Base-by-base conservation (phyloP, 2,888 invertebrate species). In the Lepidochrysops patricia region DNA sequence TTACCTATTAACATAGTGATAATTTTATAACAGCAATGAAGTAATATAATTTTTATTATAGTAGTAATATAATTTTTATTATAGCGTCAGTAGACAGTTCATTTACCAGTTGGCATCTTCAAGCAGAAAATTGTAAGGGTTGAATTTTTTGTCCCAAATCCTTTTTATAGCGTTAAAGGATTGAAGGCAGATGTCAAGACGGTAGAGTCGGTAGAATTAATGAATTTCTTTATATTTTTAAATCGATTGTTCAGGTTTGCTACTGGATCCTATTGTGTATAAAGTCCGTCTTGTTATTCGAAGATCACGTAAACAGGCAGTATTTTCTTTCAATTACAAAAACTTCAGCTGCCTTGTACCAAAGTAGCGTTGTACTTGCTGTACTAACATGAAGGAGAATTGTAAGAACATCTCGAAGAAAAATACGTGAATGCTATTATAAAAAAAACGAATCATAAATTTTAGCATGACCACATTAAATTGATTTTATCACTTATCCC, bases 161-260 rank as follows among this genome's bases (percentile, higher is more conserved):
- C 62, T 58, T 70, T 71, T 72, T 74, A 70, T 71, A 65, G 66
- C 65, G 65, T 67, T 66, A 74, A 79, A 73, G 76, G 76, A 76
- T 75, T 72, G 70, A 63, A 70, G 72, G 80, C 87, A 86, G 87
- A 83, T 87, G 87, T 69, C 72, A 75, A 74, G 75, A 71, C 68
- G 73, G 66, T 13, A 64, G 48, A 60, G 58, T 67, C 58, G 54
- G 48, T 63, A 64, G 72, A 76, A 82, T 80, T 82, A 82, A 83
- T 84, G 75, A 79, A 75, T 73, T 32, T 50, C 49, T 49, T 66
- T 43, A 43, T 43, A 43, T 23, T 23, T 37, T 43, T 65, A 63
- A 61, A 64, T 62, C 60, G 62, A 60, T 60, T 68, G 66, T 67
- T 67, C 65, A 57, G 64, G 64, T 59, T 61, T 70, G 64, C 77